Percentiles rank a stretch among this genome's conserved stretches.
These are phyloP conservation scores for Dicerorhinus sumatrensis DNA, from an alignment of 2,113 vertebrate genomes.

Conservation along the genomic window DNA sequence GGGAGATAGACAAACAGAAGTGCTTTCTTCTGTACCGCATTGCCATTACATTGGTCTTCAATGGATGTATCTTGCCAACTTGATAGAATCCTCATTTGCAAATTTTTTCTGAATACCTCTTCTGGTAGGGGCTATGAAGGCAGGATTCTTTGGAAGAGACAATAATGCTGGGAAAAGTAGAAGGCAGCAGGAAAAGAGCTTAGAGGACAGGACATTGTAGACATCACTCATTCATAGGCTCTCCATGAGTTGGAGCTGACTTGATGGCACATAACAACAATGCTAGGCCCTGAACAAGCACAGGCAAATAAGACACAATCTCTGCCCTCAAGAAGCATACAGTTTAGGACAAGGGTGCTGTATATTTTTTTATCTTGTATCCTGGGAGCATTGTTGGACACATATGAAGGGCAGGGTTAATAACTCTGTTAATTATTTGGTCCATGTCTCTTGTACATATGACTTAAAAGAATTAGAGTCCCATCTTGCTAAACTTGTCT, in stretches of 20 bases:
- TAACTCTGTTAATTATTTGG: not conserved
- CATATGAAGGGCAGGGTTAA: not conserved
- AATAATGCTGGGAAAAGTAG: no score
- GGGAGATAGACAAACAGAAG: not conserved
- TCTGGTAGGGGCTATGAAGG: not conserved
- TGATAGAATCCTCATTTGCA: not conserved
- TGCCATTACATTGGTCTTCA: not conserved
- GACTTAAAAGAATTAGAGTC: constrained; percentile 25
- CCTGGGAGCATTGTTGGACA: not conserved
- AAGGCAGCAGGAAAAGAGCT: no score
- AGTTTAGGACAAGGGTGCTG: not conserved
- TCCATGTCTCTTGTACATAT: not conserved
- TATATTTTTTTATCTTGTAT: not conserved
- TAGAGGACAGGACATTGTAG: no score
- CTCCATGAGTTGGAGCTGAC: no score
- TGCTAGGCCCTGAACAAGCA: not conserved
- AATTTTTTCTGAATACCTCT: constrained; percentile 22
- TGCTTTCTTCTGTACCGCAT: not conserved
- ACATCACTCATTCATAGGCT: no score
- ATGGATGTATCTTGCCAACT: not conserved
- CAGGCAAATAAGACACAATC: not conserved
- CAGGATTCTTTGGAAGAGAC: no score
- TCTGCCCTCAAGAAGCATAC: not conserved
- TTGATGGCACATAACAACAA: no score
- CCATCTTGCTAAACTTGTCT: constrained; percentile 61